Percentiles rank a stretch among this genome's conserved stretches.
These are phyloP conservation scores for Ochropacha duplaris DNA, from an alignment of 2,888 invertebrate genomes.

Conservation along the genomic window DNA sequence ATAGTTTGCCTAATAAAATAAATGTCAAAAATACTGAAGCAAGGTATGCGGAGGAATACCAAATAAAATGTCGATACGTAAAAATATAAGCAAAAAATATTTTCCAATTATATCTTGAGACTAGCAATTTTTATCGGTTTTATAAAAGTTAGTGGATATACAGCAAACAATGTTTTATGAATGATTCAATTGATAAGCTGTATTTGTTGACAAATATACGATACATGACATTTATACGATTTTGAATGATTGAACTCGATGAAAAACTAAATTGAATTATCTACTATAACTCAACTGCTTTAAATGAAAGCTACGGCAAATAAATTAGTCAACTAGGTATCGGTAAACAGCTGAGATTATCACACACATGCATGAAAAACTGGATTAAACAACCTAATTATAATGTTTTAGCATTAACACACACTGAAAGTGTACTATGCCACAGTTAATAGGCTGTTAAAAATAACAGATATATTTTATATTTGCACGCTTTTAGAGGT, in stretches of 20 bases:
- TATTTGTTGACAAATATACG: background rate
- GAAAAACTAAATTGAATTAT: conserved; percentile 23
- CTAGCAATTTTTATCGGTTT: conserved; percentile 77
- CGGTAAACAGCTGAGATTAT: conserved; percentile 43
- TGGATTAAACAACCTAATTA: background rate
- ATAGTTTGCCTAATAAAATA: background rate
- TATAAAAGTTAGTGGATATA: conserved; percentile 33
- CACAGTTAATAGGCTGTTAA: background rate
- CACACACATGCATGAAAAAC: conserved; percentile 55
- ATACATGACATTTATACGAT: conserved; percentile 8
- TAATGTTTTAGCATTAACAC: background rate
- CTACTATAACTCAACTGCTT: conserved; percentile 38
- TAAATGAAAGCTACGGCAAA: conserved; percentile 60
- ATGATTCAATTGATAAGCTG: conserved; percentile 13
- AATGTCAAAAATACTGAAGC: background rate
- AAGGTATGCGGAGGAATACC: conserved; percentile 5
- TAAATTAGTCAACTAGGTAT: conserved; percentile 46
- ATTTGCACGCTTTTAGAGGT: background rate
- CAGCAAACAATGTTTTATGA: conserved; percentile 11
- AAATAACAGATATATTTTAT: background rate
- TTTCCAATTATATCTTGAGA: conserved; percentile 58
- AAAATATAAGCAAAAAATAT: conserved; percentile 14
- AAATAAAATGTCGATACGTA: conserved; percentile 8
- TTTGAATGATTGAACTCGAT: conserved; percentile 7
- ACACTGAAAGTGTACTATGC: background rate